phyloP scores from a whole-genome alignment of 1,140 invertebrate species.

The Drosophila ogumai region DNA sequence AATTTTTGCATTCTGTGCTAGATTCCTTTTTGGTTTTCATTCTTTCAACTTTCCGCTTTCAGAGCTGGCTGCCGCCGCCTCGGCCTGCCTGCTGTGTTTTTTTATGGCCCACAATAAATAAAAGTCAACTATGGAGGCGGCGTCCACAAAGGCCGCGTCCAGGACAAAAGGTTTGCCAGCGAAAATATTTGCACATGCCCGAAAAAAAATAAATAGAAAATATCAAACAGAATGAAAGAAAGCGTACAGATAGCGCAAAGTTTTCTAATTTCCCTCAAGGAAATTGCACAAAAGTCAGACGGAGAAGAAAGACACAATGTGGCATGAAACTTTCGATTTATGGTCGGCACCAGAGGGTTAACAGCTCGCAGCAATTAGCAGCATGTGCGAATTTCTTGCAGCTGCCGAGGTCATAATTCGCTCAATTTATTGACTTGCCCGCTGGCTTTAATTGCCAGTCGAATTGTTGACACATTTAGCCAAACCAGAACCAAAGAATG shows the following conservation, averaged over 20 bases:
- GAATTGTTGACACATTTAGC: slow-evolving; percentile 62
- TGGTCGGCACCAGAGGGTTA: slow-evolving; percentile 30
- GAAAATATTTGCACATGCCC: slow-evolving; percentile 66
- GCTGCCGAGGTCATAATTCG: slow-evolving; percentile 39
- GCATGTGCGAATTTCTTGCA: slow-evolving; percentile 31
- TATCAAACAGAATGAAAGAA: slow-evolving; percentile 11
- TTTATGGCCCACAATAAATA: slow-evolving; percentile 63
- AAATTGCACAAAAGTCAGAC: slow-evolving; percentile 52
- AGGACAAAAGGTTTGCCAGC: slow-evolving; percentile 59
- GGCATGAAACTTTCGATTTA: slow-evolving; percentile 70
- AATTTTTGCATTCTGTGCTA: slow-evolving; percentile 59
- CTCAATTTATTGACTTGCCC: slow-evolving; percentile 39
- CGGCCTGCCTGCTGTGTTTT: slow-evolving; percentile 9
- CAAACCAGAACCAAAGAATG: slow-evolving; percentile 14
- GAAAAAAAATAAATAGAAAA: slow-evolving; percentile 23
- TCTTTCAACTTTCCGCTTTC: slow-evolving; percentile 36
- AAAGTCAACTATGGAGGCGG: slow-evolving; percentile 34
- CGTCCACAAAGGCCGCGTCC: slow-evolving; percentile 15
- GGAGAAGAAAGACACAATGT: slow-evolving; percentile 40
- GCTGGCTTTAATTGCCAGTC: slow-evolving; percentile 63
- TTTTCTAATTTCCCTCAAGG: slow-evolving; percentile 78
- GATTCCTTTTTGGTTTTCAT: slow-evolving; percentile 42
- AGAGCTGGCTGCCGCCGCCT: not conserved
- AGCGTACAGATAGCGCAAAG: slow-evolving; percentile 53
- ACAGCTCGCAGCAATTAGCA: slow-evolving; percentile 45